Conservation (phyloP, 2,797 vertebrate species). For the Rhinichthys osculus region DNA sequence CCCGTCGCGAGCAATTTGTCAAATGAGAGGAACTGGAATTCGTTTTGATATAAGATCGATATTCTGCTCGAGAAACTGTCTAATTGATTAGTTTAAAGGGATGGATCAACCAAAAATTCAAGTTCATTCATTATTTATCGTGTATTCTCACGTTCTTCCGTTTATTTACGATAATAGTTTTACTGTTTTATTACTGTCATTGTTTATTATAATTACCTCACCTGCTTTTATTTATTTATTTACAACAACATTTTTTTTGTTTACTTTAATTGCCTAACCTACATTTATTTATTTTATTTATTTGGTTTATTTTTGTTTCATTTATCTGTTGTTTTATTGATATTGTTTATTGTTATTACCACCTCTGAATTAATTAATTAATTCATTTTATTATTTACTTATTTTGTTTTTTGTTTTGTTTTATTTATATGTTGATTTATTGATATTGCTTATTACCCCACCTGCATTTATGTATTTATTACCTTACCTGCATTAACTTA, state of each 20-base stretch:
- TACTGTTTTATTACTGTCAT: too few relatives aligned
- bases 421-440: too few relatives aligned
- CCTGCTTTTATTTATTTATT: not conserved
- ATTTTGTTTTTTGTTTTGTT: too few relatives aligned
- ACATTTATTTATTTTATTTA: not conserved
- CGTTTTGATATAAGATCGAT: slow-evolving; percentile 20
- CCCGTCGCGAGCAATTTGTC: slow-evolving; percentile 23
- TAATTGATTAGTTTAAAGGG: slow-evolving; percentile 18
- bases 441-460: not conserved
- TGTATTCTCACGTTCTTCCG: not conserved
- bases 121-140: not conserved
- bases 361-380: too few relatives aligned
- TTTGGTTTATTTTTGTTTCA: not conserved
- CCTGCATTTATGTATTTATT: too few relatives aligned
- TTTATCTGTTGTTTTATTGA: not conserved
- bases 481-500: too few relatives aligned
- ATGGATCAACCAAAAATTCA: not conserved
- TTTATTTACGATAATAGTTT: too few relatives aligned
- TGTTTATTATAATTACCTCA: not conserved
- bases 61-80: slow-evolving; percentile 5
- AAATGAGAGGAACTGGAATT: slow-evolving; percentile 20
- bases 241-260: too few relatives aligned
- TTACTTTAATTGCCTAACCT: not conserved
- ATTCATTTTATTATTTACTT: too few relatives aligned
- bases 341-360: not conserved